Conservation (phyloP, 2,797 vertebrate genomes). For the Tapirus indicus region DNA sequence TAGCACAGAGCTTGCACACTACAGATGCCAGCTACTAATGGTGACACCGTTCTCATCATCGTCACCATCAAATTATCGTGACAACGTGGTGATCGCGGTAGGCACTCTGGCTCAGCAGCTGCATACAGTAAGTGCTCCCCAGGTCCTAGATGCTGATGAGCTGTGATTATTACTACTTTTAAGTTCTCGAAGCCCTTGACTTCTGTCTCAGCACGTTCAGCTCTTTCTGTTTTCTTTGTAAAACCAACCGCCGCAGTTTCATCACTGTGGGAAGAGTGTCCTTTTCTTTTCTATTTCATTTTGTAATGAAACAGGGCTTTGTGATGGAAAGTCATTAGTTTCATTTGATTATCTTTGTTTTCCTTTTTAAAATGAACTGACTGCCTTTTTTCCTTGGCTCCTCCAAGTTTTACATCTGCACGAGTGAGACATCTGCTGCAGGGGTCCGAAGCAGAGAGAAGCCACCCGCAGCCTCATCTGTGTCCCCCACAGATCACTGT, state of each 20-base stretch:
- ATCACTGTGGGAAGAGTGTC: neutral
- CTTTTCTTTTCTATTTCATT: neutral
- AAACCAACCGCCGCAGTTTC: neutral
- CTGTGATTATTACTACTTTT: neutral
- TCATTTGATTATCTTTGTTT: neutral
- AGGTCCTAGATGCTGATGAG: fast-evolving
- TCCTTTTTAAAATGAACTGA: neutral
- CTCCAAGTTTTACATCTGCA: neutral
- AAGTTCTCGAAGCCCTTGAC: neutral
- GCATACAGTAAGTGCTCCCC: neutral
- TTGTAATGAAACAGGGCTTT: neutral
- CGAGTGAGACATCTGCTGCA: neutral
- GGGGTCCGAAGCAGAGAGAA: neutral
- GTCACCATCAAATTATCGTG: neutral
- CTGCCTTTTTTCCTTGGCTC: neutral
- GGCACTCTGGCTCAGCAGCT: neutral
- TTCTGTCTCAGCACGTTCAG: neutral
- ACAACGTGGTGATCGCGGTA: fast-evolving
- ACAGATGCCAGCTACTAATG: fast-evolving
- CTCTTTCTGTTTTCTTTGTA: neutral
- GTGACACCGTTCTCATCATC: fast-evolving
- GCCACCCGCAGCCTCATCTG: fast-evolving
- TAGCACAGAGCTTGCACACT: fast-evolving
- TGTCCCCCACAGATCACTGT: neutral
- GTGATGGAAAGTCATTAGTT: neutral